These are phyloP conservation scores for Galbula dea DNA, from an alignment of 2,113 vertebrate genomes.

Conservation along the genomic window DNA sequence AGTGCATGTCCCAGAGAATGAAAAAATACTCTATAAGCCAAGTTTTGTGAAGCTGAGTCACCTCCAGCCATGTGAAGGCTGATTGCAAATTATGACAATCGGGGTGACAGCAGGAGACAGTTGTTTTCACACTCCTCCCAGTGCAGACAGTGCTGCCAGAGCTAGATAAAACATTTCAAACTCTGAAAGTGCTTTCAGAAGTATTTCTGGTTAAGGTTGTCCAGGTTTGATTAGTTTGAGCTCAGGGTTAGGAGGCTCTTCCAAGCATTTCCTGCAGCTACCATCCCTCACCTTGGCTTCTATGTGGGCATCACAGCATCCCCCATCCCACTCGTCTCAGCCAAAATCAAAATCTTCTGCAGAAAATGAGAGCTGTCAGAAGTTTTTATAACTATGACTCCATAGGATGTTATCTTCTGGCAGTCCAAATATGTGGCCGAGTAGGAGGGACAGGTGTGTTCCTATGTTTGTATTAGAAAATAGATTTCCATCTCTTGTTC, in stretches of 20 bases:
- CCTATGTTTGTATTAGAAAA: neutral
- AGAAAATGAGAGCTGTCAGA: neutral
- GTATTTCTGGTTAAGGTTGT: neutral
- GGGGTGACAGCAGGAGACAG: neutral
- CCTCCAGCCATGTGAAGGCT: neutral
- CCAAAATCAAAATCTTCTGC: neutral
- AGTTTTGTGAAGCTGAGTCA: neutral
- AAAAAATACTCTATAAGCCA: neutral
- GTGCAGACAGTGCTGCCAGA: neutral
- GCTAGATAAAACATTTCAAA: neutral
- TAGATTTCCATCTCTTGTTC: neutral
- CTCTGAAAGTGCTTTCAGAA: neutral
- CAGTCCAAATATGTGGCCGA: neutral
- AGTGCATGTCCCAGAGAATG: neutral
- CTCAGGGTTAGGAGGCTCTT: neutral
- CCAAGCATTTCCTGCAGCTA: neutral
- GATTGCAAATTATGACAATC: neutral
- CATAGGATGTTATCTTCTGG: neutral
- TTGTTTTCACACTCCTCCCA: neutral
- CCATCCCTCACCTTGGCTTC: neutral
- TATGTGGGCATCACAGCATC: rapidly evolving
- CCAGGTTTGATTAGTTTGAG: neutral
- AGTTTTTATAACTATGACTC: neutral
- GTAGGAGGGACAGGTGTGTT: neutral
- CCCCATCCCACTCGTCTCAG: neutral